These are phyloP conservation scores for Mythimna pallens DNA, from an alignment of 2,888 invertebrate species.

Conservation along the genomic window DNA sequence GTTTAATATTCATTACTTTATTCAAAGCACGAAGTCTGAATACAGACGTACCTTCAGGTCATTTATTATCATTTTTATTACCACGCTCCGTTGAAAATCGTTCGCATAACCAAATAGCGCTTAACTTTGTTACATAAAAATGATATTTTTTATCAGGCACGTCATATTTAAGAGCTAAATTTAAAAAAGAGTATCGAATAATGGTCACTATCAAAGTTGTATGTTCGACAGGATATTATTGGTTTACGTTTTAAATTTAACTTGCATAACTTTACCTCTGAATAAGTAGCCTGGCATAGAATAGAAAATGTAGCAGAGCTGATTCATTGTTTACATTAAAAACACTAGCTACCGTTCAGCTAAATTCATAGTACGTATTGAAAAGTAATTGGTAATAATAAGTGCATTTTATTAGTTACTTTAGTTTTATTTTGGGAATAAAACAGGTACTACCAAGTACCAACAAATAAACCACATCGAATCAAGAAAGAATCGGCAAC, in stretches of 20 bases:
- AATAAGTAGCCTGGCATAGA: conserved; percentile 10
- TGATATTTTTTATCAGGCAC: conserved; percentile 46
- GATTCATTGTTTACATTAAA: neutral
- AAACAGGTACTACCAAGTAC: no score
- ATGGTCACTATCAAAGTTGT: conserved; percentile 5
- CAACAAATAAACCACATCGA: neutral
- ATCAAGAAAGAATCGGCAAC: neutral
- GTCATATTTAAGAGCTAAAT: conserved; percentile 14
- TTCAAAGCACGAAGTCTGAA: conserved; percentile 9
- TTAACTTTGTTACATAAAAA: conserved; percentile 30
- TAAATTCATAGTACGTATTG: neutral
- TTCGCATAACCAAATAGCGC: conserved; percentile 39
- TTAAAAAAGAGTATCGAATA: conserved; percentile 25
- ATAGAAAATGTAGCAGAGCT: conserved; percentile 13
- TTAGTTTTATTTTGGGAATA: neutral
- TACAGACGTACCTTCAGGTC: conserved; percentile 2
- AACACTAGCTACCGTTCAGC: neutral
- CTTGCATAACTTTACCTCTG: neutral
- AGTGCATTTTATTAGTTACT: neutral
- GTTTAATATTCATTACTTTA: conserved; percentile 44
- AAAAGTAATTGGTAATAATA: neutral
- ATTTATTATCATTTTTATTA: conserved; percentile 42
- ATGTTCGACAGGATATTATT: conserved; percentile 4
- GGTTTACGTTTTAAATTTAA: conserved; percentile 1
- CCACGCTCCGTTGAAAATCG: conserved; percentile 33